These are phyloP conservation scores for Drosophila anomelani DNA, from an alignment of 2,888 invertebrate species.

Conservation along the genomic window DNA sequence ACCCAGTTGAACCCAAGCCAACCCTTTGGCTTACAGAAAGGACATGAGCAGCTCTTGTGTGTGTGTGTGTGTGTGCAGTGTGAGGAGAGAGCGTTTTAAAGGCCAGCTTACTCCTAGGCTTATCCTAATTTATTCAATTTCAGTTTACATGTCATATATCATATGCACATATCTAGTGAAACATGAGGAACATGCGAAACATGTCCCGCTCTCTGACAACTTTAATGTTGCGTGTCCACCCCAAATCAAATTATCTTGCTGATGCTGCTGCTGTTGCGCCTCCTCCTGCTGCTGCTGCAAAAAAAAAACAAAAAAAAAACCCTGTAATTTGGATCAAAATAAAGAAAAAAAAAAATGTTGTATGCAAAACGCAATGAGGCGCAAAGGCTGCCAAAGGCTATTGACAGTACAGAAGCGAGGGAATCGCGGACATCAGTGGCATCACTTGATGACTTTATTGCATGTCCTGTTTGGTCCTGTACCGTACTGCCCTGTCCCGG, in stretches of 20 bases:
- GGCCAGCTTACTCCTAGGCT: background rate
- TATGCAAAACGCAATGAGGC: slow-evolving; percentile 28
- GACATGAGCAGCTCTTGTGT: slow-evolving; percentile 3
- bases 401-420: slow-evolving; percentile 32
- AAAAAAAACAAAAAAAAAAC: slow-evolving; percentile 14
- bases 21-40: slow-evolving; percentile 13
- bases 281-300: background rate
- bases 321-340: slow-evolving; percentile 20
- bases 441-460: slow-evolving; percentile 78
- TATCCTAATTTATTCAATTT: slow-evolving; percentile 15
- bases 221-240: slow-evolving; percentile 26
- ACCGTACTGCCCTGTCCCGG: slow-evolving; percentile 4
- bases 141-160: background rate
- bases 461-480: slow-evolving; percentile 53
- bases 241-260: slow-evolving; percentile 30
- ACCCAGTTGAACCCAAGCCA: slow-evolving; percentile 1
- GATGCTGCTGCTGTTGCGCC: background rate
- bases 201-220: background rate
- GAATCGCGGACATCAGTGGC: slow-evolving; percentile 42
- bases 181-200: background rate
- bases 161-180: background rate
- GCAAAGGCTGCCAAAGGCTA: slow-evolving; percentile 37
- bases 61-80: background rate
- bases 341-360: slow-evolving; percentile 10
- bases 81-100: slow-evolving; percentile 2